phyloP scores from a whole-genome alignment of 2,113 vertebrate genomes.

The Microcebus tavaratra region DNA sequence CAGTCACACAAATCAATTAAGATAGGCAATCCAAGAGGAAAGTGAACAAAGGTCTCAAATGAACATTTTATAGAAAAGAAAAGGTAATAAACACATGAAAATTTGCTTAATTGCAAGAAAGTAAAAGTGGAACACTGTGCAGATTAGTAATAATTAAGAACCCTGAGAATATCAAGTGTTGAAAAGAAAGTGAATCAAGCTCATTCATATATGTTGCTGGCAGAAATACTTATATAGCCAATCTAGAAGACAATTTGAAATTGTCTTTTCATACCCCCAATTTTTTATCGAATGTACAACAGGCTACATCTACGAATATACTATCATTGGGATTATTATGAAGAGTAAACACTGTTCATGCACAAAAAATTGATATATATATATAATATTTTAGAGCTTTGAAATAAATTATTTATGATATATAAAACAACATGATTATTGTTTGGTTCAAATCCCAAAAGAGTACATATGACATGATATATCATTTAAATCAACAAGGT shows the following conservation, averaged over 20 bases:
- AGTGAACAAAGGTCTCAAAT: background rate
- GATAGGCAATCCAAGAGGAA: background rate
- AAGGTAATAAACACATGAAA: background rate
- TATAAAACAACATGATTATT: background rate
- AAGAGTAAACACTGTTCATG: background rate
- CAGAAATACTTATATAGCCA: background rate
- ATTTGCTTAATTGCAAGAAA: background rate
- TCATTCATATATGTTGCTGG: background rate
- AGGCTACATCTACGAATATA: background rate
- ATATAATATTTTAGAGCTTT: background rate
- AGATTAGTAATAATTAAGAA: background rate
- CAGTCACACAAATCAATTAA: background rate
- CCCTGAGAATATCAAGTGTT: background rate
- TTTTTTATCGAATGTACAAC: background rate
- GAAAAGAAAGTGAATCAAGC: background rate
- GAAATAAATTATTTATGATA: background rate
- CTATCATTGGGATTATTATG: background rate
- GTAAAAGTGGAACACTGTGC: background rate
- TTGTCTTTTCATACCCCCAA: background rate
- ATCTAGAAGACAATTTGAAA: background rate
- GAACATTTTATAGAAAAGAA: background rate
- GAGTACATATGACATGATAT: background rate
- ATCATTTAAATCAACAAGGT: background rate
- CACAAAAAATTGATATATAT: background rate
- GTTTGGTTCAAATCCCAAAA: background rate